Evolutionary conservation across 92 coral and sea anemone species (phyloP).

Genomic region (Muricea muricata): DNA sequence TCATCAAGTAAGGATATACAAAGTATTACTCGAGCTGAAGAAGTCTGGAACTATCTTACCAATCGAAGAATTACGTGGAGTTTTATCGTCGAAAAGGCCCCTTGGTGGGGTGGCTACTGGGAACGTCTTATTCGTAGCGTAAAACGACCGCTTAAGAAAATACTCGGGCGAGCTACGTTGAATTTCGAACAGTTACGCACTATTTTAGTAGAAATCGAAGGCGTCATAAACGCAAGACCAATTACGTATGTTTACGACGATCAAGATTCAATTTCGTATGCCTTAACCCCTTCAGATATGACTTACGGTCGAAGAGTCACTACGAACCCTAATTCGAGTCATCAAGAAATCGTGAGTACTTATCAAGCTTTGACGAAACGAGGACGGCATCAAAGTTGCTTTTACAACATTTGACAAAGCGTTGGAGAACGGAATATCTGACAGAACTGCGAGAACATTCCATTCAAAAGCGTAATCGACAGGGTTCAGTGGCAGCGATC

Average conservation of each 20-base stretch:
- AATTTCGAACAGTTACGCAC: background rate
- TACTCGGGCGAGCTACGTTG: background rate
- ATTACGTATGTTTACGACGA: background rate
- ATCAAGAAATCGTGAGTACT: background rate
- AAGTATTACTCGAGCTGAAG: background rate
- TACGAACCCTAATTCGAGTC: background rate
- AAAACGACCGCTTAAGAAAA: background rate
- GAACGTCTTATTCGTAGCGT: background rate
- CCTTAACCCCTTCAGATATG: background rate
- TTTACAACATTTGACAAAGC: background rate
- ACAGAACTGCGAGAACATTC: too few relatives aligned
- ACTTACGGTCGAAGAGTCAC: background rate
- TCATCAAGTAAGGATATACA: background rate
- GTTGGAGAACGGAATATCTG: background rate
- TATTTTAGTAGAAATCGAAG: background rate
- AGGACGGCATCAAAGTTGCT: background rate
- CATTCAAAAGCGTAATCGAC: background rate
- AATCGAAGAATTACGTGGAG: conserved; percentile 36
- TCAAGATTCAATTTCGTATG: background rate
- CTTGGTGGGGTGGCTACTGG: too few relatives aligned
- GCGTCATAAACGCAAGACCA: background rate
- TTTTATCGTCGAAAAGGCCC: conserved; percentile 49
- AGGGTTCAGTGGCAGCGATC: background rate
- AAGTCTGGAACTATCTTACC: background rate
- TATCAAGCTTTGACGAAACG: background rate